Percentiles rank a stretch among this genome's conserved stretches.
Conservation (phyloP, 2,888 invertebrate genomes). For the Archips crataeganus region DNA sequence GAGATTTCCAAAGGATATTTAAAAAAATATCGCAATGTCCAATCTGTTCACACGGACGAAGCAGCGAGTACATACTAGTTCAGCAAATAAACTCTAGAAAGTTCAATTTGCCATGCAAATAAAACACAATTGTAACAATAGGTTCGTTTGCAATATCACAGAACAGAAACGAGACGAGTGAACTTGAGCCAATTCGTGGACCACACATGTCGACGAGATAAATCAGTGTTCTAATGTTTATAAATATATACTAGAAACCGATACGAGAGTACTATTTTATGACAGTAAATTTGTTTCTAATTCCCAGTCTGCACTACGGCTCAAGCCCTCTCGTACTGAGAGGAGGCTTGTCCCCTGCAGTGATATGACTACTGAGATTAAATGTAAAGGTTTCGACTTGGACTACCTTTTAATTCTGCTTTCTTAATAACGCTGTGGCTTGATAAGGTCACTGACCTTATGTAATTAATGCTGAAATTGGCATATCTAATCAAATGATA, state of each 20-base stretch:
- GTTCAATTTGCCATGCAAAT: constrained; percentile 5
- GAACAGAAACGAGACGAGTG: background rate
- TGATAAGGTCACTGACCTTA: background rate
- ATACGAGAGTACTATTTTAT: background rate
- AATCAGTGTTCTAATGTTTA: constrained; percentile 15
- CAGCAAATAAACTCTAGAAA: constrained; percentile 1
- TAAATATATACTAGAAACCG: constrained; percentile 19
- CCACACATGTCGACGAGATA: constrained; percentile 29
- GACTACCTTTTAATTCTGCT: background rate
- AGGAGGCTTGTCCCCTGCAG: no score
- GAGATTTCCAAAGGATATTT: no score
- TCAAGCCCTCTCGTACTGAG: no score
- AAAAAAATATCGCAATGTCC: no score
- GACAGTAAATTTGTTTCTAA: background rate
- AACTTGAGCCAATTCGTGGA: constrained; percentile 35
- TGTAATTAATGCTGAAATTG: background rate
- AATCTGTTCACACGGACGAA: no score
- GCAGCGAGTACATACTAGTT: background rate
- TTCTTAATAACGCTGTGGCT: background rate
- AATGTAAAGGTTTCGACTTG: no score
- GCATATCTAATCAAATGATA: constrained; percentile 4
- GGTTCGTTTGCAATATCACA: constrained; percentile 9
- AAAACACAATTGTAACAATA: constrained; percentile 1
- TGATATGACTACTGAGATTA: no score
- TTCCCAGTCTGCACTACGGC: background rate